Evolutionary conservation across 2,888 invertebrate genomes (phyloP).

Genomic region (Aphelenchoides bicaudatus): DNA sequence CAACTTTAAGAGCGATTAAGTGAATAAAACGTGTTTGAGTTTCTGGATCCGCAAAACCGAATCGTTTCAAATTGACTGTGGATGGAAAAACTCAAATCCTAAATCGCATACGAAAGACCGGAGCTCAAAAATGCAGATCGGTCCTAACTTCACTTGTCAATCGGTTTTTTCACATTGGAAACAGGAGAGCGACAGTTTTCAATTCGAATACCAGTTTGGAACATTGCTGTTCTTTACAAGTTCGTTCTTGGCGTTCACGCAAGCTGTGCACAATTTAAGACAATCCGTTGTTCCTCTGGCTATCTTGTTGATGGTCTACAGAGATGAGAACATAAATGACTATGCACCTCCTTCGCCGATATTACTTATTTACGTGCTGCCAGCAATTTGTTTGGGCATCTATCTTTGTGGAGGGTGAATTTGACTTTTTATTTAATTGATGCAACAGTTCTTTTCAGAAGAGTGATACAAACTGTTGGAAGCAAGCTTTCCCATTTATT

Average conservation of each 20-base stretch:
- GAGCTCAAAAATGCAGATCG: not conserved
- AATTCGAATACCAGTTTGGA: conserved; percentile 10
- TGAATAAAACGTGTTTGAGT: too few relatives aligned
- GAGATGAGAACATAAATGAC: not conserved
- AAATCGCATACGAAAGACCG: conserved; percentile 9
- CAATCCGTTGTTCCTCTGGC: conserved; percentile 6
- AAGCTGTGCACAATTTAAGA: not conserved
- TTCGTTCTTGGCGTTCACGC: not conserved
- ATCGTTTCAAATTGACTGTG: conserved; percentile 3
- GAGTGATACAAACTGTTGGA: too few relatives aligned
- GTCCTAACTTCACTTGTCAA: too few relatives aligned
- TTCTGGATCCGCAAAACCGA: not conserved
- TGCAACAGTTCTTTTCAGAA: too few relatives aligned
- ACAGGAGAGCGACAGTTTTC: too few relatives aligned
- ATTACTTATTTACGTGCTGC: not conserved
- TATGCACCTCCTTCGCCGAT: not conserved
- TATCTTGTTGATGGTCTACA: not conserved
- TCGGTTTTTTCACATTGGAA: too few relatives aligned
- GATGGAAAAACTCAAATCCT: not conserved
- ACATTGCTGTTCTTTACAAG: not conserved
- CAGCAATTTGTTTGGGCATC: not conserved
- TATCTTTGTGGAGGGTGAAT: not conserved
- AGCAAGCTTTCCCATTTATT: too few relatives aligned
- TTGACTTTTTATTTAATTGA: too few relatives aligned
- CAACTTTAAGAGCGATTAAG: not conserved